A percentile compares a stretch with the other conserved stretches of the same genome.
Conservation (phyloP, 2,797 vertebrate genomes). For the Onychomys arenicola region DNA sequence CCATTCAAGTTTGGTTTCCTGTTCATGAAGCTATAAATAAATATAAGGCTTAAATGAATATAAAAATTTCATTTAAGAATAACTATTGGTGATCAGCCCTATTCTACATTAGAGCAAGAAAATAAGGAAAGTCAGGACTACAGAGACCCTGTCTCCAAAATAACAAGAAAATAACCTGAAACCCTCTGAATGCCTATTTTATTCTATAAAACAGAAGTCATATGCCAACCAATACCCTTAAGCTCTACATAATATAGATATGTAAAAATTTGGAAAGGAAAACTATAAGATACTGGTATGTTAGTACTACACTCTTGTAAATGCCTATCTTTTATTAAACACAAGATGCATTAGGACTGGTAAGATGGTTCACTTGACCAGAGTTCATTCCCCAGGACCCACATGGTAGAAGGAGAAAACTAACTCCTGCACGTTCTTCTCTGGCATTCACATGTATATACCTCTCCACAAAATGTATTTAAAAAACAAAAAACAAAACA, state of each 20-base stretch:
- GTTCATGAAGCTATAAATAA: constrained; percentile 92
- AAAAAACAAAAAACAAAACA: too few relatives aligned
- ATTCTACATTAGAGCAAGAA: constrained; percentile 53
- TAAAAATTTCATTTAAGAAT: constrained; percentile 60
- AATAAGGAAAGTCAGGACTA: background rate
- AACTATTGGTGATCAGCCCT: constrained; percentile 25
- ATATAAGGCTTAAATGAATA: background rate
- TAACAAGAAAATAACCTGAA: background rate
- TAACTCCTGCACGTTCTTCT: background rate
- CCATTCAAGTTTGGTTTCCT: constrained; percentile 95
- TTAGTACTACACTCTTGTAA: constrained; percentile 53
- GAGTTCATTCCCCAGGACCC: background rate
- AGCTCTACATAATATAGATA: background rate
- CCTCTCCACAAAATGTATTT: background rate
- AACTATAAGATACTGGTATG: constrained; percentile 23
- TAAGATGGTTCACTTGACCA: background rate
- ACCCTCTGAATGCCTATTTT: constrained; percentile 21
- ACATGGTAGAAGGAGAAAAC: background rate
- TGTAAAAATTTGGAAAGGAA: constrained; percentile 40
- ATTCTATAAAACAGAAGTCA: constrained; percentile 18
- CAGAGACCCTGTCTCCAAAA: background rate
- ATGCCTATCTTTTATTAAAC: constrained; percentile 47
- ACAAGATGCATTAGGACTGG: background rate
- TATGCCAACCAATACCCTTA: background rate
- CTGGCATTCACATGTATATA: background rate